These are phyloP conservation scores for Lepidothrix coronata DNA, from an alignment of 2,113 vertebrate species.

Conservation along the genomic window DNA sequence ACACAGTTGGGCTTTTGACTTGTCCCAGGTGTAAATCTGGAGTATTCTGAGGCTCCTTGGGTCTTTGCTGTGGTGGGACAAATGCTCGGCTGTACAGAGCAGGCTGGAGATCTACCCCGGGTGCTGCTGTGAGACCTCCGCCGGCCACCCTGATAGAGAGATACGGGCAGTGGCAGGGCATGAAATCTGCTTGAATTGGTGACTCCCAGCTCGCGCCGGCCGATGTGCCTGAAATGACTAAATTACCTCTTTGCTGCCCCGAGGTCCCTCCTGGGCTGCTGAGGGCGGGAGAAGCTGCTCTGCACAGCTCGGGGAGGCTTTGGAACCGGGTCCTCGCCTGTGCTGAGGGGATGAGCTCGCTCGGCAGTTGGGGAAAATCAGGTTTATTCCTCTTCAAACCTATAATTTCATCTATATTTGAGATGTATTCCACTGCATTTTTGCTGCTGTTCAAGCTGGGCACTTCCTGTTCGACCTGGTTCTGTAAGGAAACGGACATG, in stretches of 20 bases:
- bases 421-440: fast-evolving
- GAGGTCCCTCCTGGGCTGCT: not conserved
- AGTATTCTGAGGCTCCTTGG: fast-evolving
- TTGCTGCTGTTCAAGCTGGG: not conserved
- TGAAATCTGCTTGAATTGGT: slow-evolving; percentile 72
- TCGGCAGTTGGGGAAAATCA: not conserved
- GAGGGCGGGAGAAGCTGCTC: not conserved
- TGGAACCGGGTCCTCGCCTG: not conserved
- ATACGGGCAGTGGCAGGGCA: slow-evolving; percentile 56
- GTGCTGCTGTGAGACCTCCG: not conserved
- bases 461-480: not conserved
- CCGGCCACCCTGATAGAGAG: slow-evolving; percentile 62
- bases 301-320: fast-evolving
- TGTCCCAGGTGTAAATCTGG: not conserved
- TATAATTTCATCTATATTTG: fast-evolving
- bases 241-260: not conserved
- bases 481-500: not conserved
- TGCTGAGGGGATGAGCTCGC: not conserved
- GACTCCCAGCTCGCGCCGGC: not conserved
- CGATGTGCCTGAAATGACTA: slow-evolving; percentile 17
- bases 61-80: not conserved
- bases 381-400: not conserved
- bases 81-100: not conserved
- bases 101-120: not conserved
- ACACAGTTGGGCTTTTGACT: fast-evolving